Evolutionary conservation across 2,888 invertebrate genomes (phyloP).

Genomic region (Acleris laterana): DNA sequence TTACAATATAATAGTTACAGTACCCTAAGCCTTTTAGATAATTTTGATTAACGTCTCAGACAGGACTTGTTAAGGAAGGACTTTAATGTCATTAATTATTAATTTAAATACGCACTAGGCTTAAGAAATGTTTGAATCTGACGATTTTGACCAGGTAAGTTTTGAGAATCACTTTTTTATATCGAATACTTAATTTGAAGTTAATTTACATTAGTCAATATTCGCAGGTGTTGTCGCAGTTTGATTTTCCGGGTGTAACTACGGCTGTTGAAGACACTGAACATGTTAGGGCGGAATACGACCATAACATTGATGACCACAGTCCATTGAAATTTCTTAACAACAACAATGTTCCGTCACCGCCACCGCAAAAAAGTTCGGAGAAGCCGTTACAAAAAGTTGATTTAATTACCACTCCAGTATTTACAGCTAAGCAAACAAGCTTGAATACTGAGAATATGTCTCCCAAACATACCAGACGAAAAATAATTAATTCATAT

Average conservation of each 20-base stretch:
- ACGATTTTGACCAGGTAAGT: constrained; percentile 75
- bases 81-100: too few relatives aligned
- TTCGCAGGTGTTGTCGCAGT: constrained; percentile 72
- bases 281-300: constrained; percentile 1
- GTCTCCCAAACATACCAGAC: constrained; percentile 66
- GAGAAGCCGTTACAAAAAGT: neutral
- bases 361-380: neutral
- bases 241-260: constrained; percentile 63
- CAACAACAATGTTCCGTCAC: neutral
- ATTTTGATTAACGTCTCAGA: too few relatives aligned
- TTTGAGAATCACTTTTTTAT: constrained; percentile 1
- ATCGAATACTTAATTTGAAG: neutral
- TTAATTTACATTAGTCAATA: neutral
- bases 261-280: constrained; percentile 1
- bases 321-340: constrained; percentile 10
- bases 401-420: neutral
- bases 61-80: too few relatives aligned
- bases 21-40: too few relatives aligned
- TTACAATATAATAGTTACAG: too few relatives aligned
- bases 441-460: constrained; percentile 25
- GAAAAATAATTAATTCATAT: constrained; percentile 71
- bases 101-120: neutral
- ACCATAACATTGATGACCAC: neutral
- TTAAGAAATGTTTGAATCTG: constrained; percentile 72
- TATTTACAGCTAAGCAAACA: neutral